These are phyloP conservation scores for Australoheros scitulus DNA, from an alignment of 2,113 vertebrate genomes.

Conservation along the genomic window DNA sequence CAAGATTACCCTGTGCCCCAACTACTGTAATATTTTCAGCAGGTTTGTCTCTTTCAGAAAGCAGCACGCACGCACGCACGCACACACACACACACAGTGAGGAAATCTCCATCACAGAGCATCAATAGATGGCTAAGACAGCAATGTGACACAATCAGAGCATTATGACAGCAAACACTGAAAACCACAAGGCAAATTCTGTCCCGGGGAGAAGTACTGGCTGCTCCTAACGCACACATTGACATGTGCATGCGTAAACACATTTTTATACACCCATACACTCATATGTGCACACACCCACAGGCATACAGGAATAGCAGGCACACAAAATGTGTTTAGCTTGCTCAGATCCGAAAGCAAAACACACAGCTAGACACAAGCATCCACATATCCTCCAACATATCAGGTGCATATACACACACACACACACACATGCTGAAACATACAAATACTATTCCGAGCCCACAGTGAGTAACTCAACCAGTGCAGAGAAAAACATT, in stretches of 20 bases:
- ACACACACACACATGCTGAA: conserved; percentile 14
- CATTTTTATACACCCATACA: conserved; percentile 4
- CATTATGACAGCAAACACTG: conserved; percentile 18
- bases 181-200: conserved; percentile 28
- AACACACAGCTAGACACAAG: conserved; percentile 11
- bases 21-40: neutral
- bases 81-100: neutral
- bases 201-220: conserved; percentile 15
- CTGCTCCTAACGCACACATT: conserved; percentile 1
- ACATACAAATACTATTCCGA: conserved; percentile 6
- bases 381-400: conserved; percentile 2
- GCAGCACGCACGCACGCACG: neutral
- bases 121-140: conserved; percentile 20
- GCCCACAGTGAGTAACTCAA: conserved; percentile 39
- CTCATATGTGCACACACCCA: neutral
- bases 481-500: conserved; percentile 64
- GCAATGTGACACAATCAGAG: conserved; percentile 25
- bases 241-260: neutral
- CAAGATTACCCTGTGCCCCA: neutral
- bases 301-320: neutral
- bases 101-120: neutral
- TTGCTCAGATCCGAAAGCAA: conserved; percentile 1
- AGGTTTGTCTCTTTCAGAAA: neutral
- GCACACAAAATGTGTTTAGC: neutral
- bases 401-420: neutral